Evolutionary conservation across 2,797 vertebrate genomes (phyloP).

Genomic region (Nasua narica): DNA sequence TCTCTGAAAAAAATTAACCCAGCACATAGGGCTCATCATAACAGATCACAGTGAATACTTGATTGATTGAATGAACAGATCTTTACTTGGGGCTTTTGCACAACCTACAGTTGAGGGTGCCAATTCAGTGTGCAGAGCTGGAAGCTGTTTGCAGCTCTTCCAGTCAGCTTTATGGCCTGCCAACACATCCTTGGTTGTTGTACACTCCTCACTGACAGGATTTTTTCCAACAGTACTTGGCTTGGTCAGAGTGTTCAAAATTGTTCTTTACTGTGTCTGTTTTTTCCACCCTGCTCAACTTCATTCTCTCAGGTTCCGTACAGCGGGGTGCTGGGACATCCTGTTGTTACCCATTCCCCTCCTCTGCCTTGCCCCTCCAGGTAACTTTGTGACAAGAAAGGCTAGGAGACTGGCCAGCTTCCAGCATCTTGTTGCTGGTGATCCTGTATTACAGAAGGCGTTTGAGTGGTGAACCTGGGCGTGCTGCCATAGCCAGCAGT

Average conservation of each 20-base stretch:
- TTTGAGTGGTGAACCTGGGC: constrained; percentile 66
- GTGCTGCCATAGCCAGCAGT: constrained; percentile 63
- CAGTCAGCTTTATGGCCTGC: constrained; percentile 70
- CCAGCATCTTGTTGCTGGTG: constrained; percentile 66
- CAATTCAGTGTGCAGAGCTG: constrained; percentile 61
- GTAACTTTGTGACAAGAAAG: constrained; percentile 50
- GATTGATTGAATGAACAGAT: constrained; percentile 53
- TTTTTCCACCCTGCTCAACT: background rate
- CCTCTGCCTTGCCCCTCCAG: constrained; percentile 15
- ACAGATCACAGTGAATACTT: constrained; percentile 18
- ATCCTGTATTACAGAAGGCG: constrained; percentile 67
- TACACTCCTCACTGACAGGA: constrained; percentile 69
- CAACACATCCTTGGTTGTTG: constrained; percentile 70
- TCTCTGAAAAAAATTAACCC: background rate
- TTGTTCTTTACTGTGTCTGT: constrained; percentile 49
- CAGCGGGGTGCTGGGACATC: constrained; percentile 46
- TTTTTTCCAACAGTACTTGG: constrained; percentile 75
- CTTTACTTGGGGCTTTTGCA: constrained; percentile 58
- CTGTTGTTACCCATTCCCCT: constrained; percentile 48
- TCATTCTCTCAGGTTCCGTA: constrained; percentile 57
- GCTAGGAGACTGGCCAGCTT: constrained; percentile 52
- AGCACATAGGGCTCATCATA: background rate
- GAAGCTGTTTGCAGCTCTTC: constrained; percentile 63
- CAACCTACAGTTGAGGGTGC: constrained; percentile 53
- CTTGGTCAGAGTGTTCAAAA: constrained; percentile 69